Conservation (phyloP, 2,888 invertebrate species). For the Actias luna region DNA sequence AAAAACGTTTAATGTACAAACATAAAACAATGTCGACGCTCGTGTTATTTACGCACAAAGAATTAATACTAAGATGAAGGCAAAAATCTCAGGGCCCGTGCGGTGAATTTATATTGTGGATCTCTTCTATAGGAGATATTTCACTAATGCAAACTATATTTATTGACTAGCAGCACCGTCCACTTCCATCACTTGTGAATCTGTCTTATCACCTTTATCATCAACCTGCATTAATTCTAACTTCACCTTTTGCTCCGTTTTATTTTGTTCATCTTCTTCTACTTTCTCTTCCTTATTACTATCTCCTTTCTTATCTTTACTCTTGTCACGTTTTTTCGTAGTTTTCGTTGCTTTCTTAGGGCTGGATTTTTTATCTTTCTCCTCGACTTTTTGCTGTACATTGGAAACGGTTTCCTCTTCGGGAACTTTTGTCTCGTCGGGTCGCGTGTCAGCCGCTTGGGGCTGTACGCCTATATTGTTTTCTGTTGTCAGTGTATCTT, state of each 20-base stretch:
- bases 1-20: conserved; percentile 76
- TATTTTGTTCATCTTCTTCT: conserved; percentile 52
- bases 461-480: conserved; percentile 32
- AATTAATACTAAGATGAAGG: conserved; percentile 54
- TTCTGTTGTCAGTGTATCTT: conserved; percentile 33
- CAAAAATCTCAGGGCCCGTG: conserved; percentile 33
- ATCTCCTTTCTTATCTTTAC: conserved; percentile 69
- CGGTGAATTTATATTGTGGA: conserved; percentile 43
- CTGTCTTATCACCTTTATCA: conserved; percentile 55
- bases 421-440: conserved; percentile 40
- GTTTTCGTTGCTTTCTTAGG: conserved; percentile 59
- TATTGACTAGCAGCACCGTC: conserved; percentile 79
- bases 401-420: conserved; percentile 34
- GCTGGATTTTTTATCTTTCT: conserved; percentile 46
- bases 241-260: conserved; percentile 39
- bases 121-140: conserved; percentile 56
- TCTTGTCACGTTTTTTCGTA: conserved; percentile 73
- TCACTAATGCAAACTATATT: conserved; percentile 68
- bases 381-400: conserved; percentile 42
- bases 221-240: conserved; percentile 57
- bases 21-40: conserved; percentile 71
- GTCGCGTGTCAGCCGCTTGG: conserved; percentile 49
- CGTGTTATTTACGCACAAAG: conserved; percentile 65
- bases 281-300: conserved; percentile 39
- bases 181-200: conserved; percentile 69